phyloP scores from a whole-genome alignment of 2,888 invertebrate genomes.

The Pseudococcus viburni region DNA sequence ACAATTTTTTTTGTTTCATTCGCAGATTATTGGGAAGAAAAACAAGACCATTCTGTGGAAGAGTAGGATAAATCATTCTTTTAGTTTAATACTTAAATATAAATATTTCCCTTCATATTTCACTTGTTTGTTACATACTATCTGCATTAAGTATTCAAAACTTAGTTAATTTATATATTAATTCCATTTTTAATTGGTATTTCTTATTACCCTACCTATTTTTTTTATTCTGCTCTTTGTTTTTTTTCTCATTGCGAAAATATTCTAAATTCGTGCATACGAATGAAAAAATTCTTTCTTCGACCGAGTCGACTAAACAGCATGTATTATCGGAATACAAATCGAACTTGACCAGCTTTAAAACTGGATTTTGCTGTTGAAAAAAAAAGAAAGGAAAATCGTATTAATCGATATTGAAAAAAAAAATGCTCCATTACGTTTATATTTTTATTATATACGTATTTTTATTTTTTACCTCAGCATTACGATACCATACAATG shows the following conservation, averaged over 20 bases:
- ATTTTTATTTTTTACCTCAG: constrained; percentile 35
- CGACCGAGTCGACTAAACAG: background rate
- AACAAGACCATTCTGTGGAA: constrained; percentile 41
- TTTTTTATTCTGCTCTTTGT: constrained; percentile 23
- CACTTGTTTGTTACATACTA: constrained; percentile 53
- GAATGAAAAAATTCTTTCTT: background rate
- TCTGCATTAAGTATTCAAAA: constrained; percentile 50
- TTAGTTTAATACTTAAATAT: constrained; percentile 43
- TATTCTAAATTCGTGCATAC: constrained; percentile 4
- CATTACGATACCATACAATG: background rate
- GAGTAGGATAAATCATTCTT: constrained; percentile 55
- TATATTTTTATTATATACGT: constrained; percentile 42
- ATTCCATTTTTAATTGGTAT: constrained; percentile 34
- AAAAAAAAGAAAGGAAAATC: background rate
- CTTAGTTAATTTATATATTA: constrained; percentile 36
- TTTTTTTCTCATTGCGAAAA: constrained; percentile 6
- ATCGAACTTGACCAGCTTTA: constrained; percentile 29
- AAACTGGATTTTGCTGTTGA: constrained; percentile 34
- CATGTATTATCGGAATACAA: background rate
- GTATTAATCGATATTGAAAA: background rate
- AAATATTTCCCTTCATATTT: constrained; percentile 40
- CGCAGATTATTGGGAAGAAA: constrained; percentile 38
- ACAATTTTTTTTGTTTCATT: background rate
- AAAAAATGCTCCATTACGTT: constrained; percentile 43
- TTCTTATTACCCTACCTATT: constrained; percentile 32